These are phyloP conservation scores for Callaeas wilsoni DNA, from an alignment of 2,113 vertebrate species.

Conservation along the genomic window DNA sequence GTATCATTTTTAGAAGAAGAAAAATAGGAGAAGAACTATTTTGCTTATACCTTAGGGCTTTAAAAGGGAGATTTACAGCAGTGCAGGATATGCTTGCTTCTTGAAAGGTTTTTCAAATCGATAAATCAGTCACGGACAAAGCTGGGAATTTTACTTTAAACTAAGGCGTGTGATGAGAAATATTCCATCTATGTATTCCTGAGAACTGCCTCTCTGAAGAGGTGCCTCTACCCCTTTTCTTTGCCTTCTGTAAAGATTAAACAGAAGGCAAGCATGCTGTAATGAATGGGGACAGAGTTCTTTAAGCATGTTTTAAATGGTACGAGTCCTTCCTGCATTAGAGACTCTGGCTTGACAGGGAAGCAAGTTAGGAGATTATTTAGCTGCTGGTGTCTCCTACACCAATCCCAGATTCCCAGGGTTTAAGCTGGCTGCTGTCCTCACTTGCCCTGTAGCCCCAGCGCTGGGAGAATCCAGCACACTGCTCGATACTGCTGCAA, in stretches of 20 bases:
- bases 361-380: not conserved
- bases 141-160: not conserved
- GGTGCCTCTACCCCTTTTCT: not conserved
- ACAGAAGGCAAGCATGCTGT: not conserved
- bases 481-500: not conserved
- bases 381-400: not conserved
- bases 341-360: not conserved
- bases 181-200: not conserved
- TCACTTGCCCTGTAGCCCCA: not conserved
- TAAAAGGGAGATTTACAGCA: not conserved
- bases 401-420: not conserved
- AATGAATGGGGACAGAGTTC: not conserved
- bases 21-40: not conserved
- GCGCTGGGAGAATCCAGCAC: not conserved
- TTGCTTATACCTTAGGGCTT: not conserved
- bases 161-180: not conserved
- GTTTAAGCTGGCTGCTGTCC: slow-evolving; percentile 22
- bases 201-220: not conserved
- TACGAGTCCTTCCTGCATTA: not conserved
- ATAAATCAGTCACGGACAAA: not conserved
- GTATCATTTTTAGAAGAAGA: not conserved
- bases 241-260: not conserved
- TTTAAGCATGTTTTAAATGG: not conserved
- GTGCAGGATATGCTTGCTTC: not conserved
- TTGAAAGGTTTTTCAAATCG: not conserved